Base-by-base conservation (phyloP, 92 coral and sea anemone species). In the Porites cylindrica region DNA sequence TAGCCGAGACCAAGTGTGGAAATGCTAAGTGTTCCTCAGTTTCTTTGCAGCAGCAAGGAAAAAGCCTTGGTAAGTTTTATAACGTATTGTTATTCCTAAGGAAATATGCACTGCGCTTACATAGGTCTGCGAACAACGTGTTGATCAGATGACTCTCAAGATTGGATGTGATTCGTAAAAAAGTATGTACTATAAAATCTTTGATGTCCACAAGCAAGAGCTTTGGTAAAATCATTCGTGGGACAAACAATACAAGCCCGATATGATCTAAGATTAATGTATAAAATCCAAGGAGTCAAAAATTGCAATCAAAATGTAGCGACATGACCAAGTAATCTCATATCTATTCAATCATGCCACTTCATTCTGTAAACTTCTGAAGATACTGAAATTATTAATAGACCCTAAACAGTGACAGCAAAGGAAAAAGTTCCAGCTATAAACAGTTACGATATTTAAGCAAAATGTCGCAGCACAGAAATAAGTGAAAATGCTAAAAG, bases 61-160 rank as follows among this genome's bases (percentile, higher is more conserved):
- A 38, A 20, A 24, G 26, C 23, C 16, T 50, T 7, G 87, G 87
- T 83, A 83, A 63, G 87, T 72, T 62, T 17, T 14, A 9, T n/a
- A 47, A 4, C 26, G 29, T 78, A 29, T 78, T 38, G 47, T 38
- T 64, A 9, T 78, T 60, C 26, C 10, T 64, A 17, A 43, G 10
- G 18, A 32, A 38, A 16, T 38, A 17, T 64, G 13, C 14, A 68
- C 52, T 54, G 20, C 10, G 32, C 62, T 16, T 32, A 20, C 9
- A 13, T 32, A 17, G 18, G 58, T 54, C 59, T 38, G 6, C 47
- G 6, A 4, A 54, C 7, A 43, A 38, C 58, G 19, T 43, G 19
- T 16, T 65, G 75, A 21, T 51, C 4, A 20, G 51, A 19, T 7
- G 66, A 73, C 26, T 24, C 14, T 3, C 16, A 56, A 56, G 61